These are phyloP conservation scores for Leptodirus hochenwartii DNA, from an alignment of 2,888 invertebrate genomes.

Conservation along the genomic window DNA sequence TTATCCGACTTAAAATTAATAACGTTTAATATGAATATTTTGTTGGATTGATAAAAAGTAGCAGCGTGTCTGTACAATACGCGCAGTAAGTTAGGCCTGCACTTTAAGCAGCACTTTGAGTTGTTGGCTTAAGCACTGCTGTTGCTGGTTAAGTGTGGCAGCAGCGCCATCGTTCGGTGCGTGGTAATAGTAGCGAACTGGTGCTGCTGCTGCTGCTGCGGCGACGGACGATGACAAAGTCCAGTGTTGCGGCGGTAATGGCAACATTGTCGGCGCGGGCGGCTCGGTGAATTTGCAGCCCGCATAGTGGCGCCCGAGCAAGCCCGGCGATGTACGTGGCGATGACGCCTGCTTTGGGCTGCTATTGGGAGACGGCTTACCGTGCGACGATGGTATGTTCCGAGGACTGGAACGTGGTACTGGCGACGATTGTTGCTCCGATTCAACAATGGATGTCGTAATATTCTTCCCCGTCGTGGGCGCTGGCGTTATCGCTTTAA, in stretches of 20 bases:
- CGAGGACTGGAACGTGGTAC: too few species aligned
- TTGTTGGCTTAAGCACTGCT: conserved; percentile 22
- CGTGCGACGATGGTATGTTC: conserved; percentile 3
- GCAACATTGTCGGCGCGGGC: conserved; percentile 51
- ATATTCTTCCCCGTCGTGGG: conserved; percentile 4
- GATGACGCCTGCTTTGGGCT: too few species aligned
- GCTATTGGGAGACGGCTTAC: conserved; percentile 10
- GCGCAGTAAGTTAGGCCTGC: conserved; percentile 22
- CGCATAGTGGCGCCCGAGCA: conserved; percentile 34
- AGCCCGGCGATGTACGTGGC: conserved; percentile 23
- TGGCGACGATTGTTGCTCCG: too few species aligned
- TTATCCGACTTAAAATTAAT: conserved; percentile 18
- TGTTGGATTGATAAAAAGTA: conserved; percentile 2
- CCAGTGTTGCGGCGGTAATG: conserved; percentile 57
- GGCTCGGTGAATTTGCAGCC: conserved; percentile 54
- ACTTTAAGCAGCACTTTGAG: conserved; percentile 27
- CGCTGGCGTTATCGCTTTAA: conserved; percentile 13
- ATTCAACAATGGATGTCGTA: too few species aligned
- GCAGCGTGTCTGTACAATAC: conserved; percentile 1
- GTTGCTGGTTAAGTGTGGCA: conserved; percentile 23
- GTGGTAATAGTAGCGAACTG: conserved; percentile 18
- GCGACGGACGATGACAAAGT: too few species aligned
- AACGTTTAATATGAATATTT: conserved; percentile 19
- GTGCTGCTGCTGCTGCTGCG: conserved; percentile 35
- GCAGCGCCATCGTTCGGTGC: conserved; percentile 20